Conservation (phyloP, 2,113 vertebrate genomes). For the Rhabdornis inornatus region DNA sequence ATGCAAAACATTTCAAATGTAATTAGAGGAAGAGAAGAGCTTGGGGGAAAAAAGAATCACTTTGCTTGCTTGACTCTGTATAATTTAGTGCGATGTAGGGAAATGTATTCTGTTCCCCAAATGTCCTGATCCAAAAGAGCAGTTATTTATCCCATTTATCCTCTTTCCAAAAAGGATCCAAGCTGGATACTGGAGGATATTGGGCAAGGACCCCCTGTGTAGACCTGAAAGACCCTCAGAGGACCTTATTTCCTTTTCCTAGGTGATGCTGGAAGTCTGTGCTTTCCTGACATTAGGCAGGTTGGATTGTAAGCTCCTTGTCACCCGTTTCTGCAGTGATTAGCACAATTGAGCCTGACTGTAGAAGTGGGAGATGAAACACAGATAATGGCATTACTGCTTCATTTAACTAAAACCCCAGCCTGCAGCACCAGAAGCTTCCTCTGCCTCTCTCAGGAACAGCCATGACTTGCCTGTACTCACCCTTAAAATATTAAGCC, state of each 20-base stretch:
- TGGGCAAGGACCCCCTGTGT: neutral
- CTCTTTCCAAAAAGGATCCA: neutral
- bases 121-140: neutral
- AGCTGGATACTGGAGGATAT: neutral
- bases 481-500: neutral
- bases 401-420: neutral
- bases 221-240: neutral
- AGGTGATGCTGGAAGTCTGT: neutral
- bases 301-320: neutral
- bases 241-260: neutral
- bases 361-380: neutral
- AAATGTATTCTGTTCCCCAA: neutral
- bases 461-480: neutral
- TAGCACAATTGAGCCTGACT: neutral
- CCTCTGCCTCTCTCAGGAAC: neutral
- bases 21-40: conserved; percentile 52
- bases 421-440: neutral
- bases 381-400: neutral
- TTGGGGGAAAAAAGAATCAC: conserved; percentile 34
- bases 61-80: conserved; percentile 24
- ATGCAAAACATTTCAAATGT: conserved; percentile 42
- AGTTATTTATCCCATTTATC: neutral
- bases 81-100: conserved; percentile 1
- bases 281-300: neutral
- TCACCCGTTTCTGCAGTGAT: neutral